A percentile compares a stretch with the other conserved stretches of the same genome.
These are phyloP conservation scores for Desoria tigrina DNA, from an alignment of 2,888 invertebrate species.

Conservation along the genomic window DNA sequence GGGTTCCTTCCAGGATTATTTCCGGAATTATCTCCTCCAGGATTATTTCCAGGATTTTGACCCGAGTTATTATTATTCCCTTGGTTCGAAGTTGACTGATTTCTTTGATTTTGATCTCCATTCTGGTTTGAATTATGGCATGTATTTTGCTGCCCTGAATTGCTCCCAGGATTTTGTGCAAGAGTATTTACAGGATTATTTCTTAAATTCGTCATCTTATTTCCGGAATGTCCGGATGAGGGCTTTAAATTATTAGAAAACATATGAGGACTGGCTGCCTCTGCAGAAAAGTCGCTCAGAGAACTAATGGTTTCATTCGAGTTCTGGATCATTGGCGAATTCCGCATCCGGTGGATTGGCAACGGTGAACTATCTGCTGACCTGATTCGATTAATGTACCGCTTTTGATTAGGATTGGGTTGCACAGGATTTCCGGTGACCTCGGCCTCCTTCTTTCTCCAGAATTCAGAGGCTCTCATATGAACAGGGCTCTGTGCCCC, in stretches of 20 bases:
- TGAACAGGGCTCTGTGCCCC: conserved; percentile 49
- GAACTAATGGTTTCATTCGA: conserved; percentile 53
- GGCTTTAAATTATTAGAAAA: not conserved
- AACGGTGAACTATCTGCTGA: conserved; percentile 52
- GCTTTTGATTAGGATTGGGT: conserved; percentile 31
- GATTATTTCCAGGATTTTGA: not conserved
- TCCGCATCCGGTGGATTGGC: conserved; percentile 44
- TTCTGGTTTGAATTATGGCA: no score
- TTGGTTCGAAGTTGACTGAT: not conserved
- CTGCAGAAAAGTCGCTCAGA: conserved; percentile 49
- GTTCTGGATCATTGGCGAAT: conserved; percentile 33
- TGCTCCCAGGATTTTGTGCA: no score
- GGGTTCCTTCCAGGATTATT: conserved; percentile 1
- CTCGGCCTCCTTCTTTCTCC: conserved; percentile 54
- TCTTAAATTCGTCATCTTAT: not conserved
- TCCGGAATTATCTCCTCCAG: not conserved
- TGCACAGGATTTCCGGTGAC: conserved; percentile 31
- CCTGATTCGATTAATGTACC: conserved; percentile 45
- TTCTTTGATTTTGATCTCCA: not conserved
- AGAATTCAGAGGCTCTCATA: conserved; percentile 53
- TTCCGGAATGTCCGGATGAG: not conserved
- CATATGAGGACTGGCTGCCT: conserved; percentile 43
- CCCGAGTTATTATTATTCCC: not conserved
- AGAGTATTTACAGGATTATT: no score
- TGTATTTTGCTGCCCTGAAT: no score